Evolutionary conservation across 2,888 invertebrate genomes (phyloP).

Genomic region (Oxycera nigricornis): DNA sequence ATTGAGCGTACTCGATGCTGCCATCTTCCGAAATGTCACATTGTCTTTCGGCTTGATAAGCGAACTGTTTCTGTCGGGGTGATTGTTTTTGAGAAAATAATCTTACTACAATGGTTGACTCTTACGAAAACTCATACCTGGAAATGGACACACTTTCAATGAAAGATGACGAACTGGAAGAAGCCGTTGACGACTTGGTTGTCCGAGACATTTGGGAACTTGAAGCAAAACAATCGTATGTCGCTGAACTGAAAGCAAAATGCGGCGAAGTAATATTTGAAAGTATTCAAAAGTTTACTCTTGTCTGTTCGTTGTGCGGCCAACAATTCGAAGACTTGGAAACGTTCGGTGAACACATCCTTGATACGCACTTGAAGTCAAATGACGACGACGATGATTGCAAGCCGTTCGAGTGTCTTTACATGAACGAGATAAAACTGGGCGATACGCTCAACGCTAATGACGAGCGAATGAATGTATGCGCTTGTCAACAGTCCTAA

Average conservation of each 20-base stretch:
- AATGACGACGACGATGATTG: not conserved
- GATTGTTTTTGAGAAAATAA: no score
- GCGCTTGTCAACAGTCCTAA: no score
- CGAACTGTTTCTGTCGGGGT: no score
- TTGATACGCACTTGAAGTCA: not conserved
- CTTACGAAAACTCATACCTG: no score
- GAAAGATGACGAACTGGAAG: not conserved
- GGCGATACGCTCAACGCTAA: not conserved
- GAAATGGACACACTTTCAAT: no score
- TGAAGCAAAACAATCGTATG: not conserved
- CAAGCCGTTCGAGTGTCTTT: no score
- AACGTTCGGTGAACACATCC: not conserved
- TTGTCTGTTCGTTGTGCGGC: conserved; percentile 1
- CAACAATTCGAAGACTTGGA: not conserved
- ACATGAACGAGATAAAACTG: not conserved
- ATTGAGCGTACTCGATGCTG: no score
- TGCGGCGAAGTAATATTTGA: conserved; percentile 10
- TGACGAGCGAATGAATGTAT: no score
- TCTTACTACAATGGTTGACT: no score
- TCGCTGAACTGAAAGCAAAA: not conserved
- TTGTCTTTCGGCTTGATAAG: no score
- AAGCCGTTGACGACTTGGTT: not conserved
- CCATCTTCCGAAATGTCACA: no score
- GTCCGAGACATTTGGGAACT: not conserved
- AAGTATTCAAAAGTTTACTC: not conserved